Conservation (phyloP, 2,888 invertebrate species). For the Spodoptera littoralis region DNA sequence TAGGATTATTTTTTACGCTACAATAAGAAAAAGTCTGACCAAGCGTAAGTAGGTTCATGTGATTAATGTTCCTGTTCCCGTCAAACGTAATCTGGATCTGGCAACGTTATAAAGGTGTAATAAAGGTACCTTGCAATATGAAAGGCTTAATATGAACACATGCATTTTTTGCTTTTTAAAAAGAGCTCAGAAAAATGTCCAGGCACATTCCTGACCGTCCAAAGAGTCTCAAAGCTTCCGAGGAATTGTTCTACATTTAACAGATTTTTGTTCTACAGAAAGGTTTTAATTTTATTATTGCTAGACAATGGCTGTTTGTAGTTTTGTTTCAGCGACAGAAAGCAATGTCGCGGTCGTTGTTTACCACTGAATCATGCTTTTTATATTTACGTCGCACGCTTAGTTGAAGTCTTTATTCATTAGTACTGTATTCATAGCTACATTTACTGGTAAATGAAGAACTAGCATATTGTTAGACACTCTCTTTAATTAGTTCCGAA, state of each 20-base stretch:
- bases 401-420: constrained; percentile 25
- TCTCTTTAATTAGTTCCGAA: neutral
- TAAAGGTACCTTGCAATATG: constrained; percentile 36
- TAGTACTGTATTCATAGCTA: neutral
- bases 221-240: neutral
- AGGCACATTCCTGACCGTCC: neutral
- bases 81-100: constrained; percentile 45
- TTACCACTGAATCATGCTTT: constrained; percentile 18
- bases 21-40: constrained; percentile 24
- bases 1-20: constrained; percentile 26
- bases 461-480: neutral
- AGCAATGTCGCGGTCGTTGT: constrained; percentile 13
- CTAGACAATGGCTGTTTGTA: constrained; percentile 11
- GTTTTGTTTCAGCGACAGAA: constrained; percentile 20
- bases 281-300: constrained; percentile 18
- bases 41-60: constrained; percentile 15
- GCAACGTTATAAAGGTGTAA: constrained; percentile 47
- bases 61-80: constrained; percentile 38
- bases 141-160: constrained; percentile 10
- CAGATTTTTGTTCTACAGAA: constrained; percentile 2
- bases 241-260: neutral
- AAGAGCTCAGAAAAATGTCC: constrained; percentile 4
- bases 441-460: too few relatives aligned
- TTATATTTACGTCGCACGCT: constrained; percentile 12
- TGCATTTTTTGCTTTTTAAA: constrained; percentile 26